Evolutionary conservation across 2,797 vertebrate genomes (phyloP), one percentile per base, ranked within the genome.

Genomic region (Merluccius polli): DNA sequence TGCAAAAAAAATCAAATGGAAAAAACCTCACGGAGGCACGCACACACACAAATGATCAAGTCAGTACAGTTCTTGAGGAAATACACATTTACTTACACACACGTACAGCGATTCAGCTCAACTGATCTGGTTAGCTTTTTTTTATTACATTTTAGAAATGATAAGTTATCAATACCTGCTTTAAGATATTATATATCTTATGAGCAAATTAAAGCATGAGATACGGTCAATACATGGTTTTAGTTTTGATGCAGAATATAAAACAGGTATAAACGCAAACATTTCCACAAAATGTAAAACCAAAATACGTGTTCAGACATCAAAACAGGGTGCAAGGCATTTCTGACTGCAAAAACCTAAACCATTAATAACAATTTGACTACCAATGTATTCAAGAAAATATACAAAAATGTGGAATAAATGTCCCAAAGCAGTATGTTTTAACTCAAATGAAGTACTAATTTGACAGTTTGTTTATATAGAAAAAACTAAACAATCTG

Each of bases 141-240:
- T 59, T 68, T 68, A 30, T 69, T 69, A 69, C 67, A 69, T 69
- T 69, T 69, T 69, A 30, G 67, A 32, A 69, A 69, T 69, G 31
- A 24, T 24, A 59, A 59, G 6, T 69, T 68, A 68, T 68, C 24
- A 59, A n/a, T n/a, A 65, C 59, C 59, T 65, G 59, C 59, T 27
- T 4, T 65, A 65, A 65, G 59, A 65, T 18, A 48, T 18, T 15
- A 44, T n/a, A 59, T 63, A 65, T 65, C 59, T 27, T 65, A 65
- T 65, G 59, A 65, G 59, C 59, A 65, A 65, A 65, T 65, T 24
- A 65, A 65, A 65, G 59, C 59, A 65, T 65, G 59, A 63, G 13
- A 24, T 48, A 48, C 10, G n/a, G 59, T 65, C 59, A 65, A 30
- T 69, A 69, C 16, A 30, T 32, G 13, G 27, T 69, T 69, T 16